Base-by-base conservation (phyloP, 2,113 vertebrate species). In the Neolamprologus brichardi region DNA sequence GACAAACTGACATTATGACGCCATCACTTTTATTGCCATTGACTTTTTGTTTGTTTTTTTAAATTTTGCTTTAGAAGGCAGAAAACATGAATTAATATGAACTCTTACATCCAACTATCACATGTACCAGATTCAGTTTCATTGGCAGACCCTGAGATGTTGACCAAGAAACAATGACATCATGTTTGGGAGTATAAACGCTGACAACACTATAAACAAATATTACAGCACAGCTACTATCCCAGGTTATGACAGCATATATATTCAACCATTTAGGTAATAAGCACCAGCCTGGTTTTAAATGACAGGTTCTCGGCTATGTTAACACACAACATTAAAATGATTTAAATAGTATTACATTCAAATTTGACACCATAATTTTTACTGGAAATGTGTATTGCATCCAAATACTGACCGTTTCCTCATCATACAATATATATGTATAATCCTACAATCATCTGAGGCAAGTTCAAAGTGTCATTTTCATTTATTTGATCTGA, bases 41-140 rank as follows among this genome's bases (percentile, higher is more conserved):
- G 5, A 25, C 20, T 72, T 5, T 39, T 41, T 70, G 11, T 20
- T 39, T 70, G 7, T 41, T 41, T 9, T 70, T 70, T 8, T 4
- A 1, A 37, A 44, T 25, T 17, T 46, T 6, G 20, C 14, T 25
- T 46, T 44, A 72, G 0, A 44, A 72, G 39, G 8, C 13, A 28
- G 67, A 44, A 23, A 44, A 72, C 39, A 72, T 46, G 8, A 41
- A 15, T 15, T 25, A 25, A 17, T 46, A 7, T 28, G 67, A 44
- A 17, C 20, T 46, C 20, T 44, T 72, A 3, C 39, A 15, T 44
- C 67, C 37, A 70, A 15, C n/a, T 72, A 6, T 11, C 15, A 75
- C 1, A 75, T 46, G 8, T 75, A 75, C 39, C 14, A 46, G 15
- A 75, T 46, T 17, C 9, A 28, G 25, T 49, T 77, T 77, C 25